Conservation (phyloP, 2,113 vertebrate species). For the Phrynocephalus versicolor region DNA sequence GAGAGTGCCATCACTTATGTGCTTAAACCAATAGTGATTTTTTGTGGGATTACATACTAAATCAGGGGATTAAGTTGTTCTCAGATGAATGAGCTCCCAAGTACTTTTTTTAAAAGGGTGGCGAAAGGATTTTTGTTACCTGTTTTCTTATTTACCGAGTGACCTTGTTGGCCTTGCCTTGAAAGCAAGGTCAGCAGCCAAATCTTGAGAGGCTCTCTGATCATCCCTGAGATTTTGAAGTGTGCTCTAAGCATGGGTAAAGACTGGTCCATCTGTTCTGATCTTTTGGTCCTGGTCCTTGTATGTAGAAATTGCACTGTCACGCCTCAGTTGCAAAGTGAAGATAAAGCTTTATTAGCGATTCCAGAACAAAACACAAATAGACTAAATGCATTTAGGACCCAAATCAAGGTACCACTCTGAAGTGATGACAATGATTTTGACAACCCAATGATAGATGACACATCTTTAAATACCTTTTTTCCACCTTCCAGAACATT, state of each 20-base stretch:
- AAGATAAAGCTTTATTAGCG: too few relatives aligned
- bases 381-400: too few relatives aligned
- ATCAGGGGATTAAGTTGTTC: conserved; percentile 28
- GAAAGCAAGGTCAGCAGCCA: neutral
- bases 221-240: conserved; percentile 24
- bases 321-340: too few relatives aligned
- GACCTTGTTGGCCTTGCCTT: neutral
- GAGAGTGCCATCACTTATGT: neutral
- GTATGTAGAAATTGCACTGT: too few relatives aligned
- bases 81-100: conserved; percentile 12
- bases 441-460: too few relatives aligned
- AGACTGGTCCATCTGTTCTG: neutral
- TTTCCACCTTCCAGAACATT: too few relatives aligned
- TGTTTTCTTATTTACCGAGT: conserved; percentile 22
- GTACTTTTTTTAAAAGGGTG: neutral
- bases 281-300: too few relatives aligned
- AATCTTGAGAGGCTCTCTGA: conserved; percentile 16
- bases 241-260: conserved; percentile 25
- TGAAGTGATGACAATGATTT: too few relatives aligned
- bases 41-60: conserved; percentile 23
- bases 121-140: conserved; percentile 28
- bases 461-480: too few relatives aligned
- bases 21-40: conserved; percentile 38
- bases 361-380: too few relatives aligned
- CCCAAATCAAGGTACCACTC: too few relatives aligned